Evolutionary conservation across 2,113 vertebrate species (phyloP), one percentile per base, ranked within the genome.

Genomic region (Dolichallabes microphthalmus): DNA sequence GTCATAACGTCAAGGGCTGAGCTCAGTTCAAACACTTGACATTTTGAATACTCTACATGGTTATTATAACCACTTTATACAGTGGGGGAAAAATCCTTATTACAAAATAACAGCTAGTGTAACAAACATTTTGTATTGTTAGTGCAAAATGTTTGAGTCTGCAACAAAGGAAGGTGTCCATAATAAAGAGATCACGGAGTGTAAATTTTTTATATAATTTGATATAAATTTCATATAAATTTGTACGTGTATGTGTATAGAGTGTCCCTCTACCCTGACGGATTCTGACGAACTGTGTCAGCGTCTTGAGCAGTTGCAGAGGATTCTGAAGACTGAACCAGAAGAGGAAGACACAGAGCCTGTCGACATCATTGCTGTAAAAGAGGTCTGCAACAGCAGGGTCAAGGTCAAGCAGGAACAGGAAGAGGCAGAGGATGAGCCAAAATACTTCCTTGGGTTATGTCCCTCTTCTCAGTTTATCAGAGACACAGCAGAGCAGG

Each of bases 251-350:
- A 14, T 81, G 32, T 87, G 10, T 66, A 27, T 60, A 99, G 98
- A 98, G 90, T 97, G 95, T 88, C 96, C 94, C 0, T 96, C 95
- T 0, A 98, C 98, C 6, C 94, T 98, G 87, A 95, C 95, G 69
- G 94, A 95, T 64, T 94, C 94, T 4, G 96, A 97, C 73, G 95
- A 94, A 87, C 93, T 99, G 77, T 94, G 97, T 90, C 94, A 89
- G 88, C 96, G 96, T 78, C 92, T 99, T 84, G 96, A 97, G 91
- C 97, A 97, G 55, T 94, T 99, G 69, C 97, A 99, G 92, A 96
- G 94, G 3, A 93, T 97, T 90, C 94, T 98, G 88, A 99, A 98
- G 88, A 96, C 94, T 0, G 98, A 99, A 73, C 95, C 96, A 0
- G 97, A 98, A 87, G 95, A 95, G 0, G 94, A 95, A 2, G 95